Percentiles rank a stretch among this genome's conserved stretches.
Evolutionary conservation across 2,888 invertebrate genomes (phyloP).

Genomic region (Cylloceria caligata): DNA sequence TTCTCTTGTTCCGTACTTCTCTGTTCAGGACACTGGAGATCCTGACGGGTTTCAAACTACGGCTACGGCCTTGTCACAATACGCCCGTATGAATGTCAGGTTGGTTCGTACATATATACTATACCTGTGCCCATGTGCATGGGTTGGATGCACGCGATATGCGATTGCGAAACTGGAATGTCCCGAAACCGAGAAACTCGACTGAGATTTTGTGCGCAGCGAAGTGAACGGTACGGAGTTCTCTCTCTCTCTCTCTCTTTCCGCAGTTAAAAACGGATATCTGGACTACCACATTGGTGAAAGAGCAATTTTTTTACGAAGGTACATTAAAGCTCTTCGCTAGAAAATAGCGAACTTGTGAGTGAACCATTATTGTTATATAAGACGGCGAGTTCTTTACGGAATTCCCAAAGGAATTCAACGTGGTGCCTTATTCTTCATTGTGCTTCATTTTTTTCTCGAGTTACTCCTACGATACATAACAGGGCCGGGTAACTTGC

Average conservation of each 20-base stretch:
- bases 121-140: too few species aligned
- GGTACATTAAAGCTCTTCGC: neutral
- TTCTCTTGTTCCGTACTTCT: constrained; percentile 38
- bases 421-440: neutral
- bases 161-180: constrained; percentile 11
- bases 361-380: neutral
- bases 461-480: neutral
- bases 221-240: neutral
- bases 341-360: neutral
- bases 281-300: neutral
- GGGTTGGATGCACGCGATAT: neutral
- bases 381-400: neutral
- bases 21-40: constrained; percentile 55
- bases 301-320: neutral
- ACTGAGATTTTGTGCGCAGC: constrained; percentile 12
- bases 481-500: neutral
- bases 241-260: neutral
- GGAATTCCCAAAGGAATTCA: neutral
- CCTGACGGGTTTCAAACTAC: constrained; percentile 57
- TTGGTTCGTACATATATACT: neutral
- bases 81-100: constrained; percentile 38
- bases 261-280: neutral
- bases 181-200: constrained; percentile 12
- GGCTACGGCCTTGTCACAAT: constrained; percentile 55
- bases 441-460: neutral